phyloP scores from a whole-genome alignment of 2,888 invertebrate species.

The Acanthosepion esculentum region DNA sequence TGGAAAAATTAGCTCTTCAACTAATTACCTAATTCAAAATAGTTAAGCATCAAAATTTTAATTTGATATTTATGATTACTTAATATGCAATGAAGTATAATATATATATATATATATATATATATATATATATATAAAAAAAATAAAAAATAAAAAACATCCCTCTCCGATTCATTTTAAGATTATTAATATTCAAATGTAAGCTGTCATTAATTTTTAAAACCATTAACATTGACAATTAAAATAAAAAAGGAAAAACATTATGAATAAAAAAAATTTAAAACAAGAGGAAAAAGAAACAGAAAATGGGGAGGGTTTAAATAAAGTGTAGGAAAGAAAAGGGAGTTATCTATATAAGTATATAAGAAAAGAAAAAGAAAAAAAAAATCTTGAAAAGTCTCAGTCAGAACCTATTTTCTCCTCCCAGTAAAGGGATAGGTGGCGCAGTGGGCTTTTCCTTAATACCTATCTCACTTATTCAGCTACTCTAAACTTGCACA shows the following conservation, averaged over 20 bases:
- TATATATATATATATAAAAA: no score
- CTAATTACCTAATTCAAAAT: constrained; percentile 33
- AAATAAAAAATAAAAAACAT: background rate
- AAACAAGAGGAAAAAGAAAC: constrained; percentile 21
- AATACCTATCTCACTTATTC: constrained; percentile 8
- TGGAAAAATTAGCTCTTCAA: background rate
- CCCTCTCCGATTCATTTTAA: constrained; percentile 43
- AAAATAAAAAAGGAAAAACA: constrained; percentile 24
- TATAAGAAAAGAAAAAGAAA: background rate
- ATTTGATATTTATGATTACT: background rate
- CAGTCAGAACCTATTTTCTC: constrained; percentile 41
- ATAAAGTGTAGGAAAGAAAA: constrained; percentile 41
- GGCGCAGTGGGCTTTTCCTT: constrained; percentile 47
- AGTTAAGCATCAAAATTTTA: background rate
- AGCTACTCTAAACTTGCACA: background rate
- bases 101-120: background rate
- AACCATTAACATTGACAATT: constrained; percentile 34
- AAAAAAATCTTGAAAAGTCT: background rate
- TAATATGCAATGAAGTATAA: background rate
- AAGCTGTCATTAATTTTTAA: constrained; percentile 10
- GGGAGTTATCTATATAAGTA: background rate
- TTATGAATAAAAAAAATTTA: background rate
- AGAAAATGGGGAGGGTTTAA: background rate
- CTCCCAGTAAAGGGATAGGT: constrained; percentile 45
- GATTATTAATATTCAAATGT: background rate